These are phyloP conservation scores for Eupithecia pulchellata DNA, from an alignment of 2,888 invertebrate species.

Conservation along the genomic window DNA sequence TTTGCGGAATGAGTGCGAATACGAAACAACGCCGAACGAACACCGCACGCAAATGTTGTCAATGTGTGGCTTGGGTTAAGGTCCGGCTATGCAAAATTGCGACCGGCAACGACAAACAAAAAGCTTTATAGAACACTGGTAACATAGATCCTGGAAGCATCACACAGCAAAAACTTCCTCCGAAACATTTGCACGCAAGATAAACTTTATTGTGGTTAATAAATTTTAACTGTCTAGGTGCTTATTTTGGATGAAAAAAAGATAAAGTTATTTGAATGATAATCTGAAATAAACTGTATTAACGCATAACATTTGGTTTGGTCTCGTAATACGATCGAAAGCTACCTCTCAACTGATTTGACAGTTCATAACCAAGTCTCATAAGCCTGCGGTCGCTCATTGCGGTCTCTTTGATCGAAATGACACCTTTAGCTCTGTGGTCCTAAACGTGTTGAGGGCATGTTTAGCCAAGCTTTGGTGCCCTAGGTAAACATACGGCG, in stretches of 20 bases:
- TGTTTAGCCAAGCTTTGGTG: constrained; percentile 33
- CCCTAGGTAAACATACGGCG: constrained; percentile 14
- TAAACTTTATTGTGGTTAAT: too few species aligned
- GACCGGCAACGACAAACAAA: neutral
- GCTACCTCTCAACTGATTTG: neutral
- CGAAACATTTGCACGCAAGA: neutral
- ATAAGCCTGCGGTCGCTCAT: neutral
- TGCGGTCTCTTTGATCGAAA: constrained; percentile 10
- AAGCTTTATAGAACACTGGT: neutral
- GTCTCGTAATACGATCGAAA: neutral
- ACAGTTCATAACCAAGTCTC: neutral
- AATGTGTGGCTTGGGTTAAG: constrained; percentile 52
- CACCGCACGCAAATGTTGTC: constrained; percentile 62
- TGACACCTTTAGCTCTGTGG: constrained; percentile 11
- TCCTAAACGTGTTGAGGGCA: constrained; percentile 53
- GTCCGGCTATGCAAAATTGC: neutral
- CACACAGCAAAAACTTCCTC: neutral
- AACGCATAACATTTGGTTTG: neutral
- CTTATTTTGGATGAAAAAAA: too few species aligned
- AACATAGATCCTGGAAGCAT: neutral
- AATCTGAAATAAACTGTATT: neutral
- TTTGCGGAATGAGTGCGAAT: constrained; percentile 74
- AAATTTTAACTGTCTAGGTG: too few species aligned
- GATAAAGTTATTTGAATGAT: too few species aligned
- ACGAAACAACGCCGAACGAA: constrained; percentile 66